Percentiles rank a stretch among this genome's conserved stretches.
Evolutionary conservation across 2,797 vertebrate species (phyloP).

Genomic region (Pygocentrus nattereri): DNA sequence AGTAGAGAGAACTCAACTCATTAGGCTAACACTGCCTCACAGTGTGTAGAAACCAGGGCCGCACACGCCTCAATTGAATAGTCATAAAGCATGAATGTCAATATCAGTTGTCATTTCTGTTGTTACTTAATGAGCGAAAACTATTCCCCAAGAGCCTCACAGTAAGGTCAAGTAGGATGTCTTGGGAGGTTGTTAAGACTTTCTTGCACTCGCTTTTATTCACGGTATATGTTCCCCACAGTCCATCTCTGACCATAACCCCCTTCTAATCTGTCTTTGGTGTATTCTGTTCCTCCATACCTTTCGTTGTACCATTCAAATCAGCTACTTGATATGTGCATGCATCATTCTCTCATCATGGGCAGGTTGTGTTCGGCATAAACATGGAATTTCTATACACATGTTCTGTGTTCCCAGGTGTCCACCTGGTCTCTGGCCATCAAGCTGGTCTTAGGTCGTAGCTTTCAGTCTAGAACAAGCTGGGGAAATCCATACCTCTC

Average conservation of each 20-base stretch:
- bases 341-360: not conserved
- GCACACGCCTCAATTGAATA: conserved; percentile 1
- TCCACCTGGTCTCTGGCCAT: not conserved
- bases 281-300: not conserved
- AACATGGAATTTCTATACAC: not conserved
- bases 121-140: conserved; percentile 10
- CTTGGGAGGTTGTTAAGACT: not conserved
- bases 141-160: not conserved
- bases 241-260: not conserved
- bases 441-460: not conserved
- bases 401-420: not conserved
- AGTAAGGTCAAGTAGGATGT: conserved; percentile 2
- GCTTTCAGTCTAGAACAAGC: no score
- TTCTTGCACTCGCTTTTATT: not conserved
- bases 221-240: not conserved
- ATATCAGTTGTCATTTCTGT: not conserved
- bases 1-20: conserved; percentile 32
- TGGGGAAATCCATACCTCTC: not conserved
- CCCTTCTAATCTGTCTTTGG: not conserved
- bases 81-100: conserved; percentile 25
- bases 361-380: not conserved
- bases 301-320: not conserved
- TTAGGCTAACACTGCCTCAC: conserved; percentile 35
- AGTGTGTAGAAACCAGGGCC: not conserved
- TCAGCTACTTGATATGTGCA: not conserved